A percentile compares a stretch with the other conserved stretches of the same genome.
Evolutionary conservation across 2,888 invertebrate genomes (phyloP).

Genomic region (Latrodectus hesperus): DNA sequence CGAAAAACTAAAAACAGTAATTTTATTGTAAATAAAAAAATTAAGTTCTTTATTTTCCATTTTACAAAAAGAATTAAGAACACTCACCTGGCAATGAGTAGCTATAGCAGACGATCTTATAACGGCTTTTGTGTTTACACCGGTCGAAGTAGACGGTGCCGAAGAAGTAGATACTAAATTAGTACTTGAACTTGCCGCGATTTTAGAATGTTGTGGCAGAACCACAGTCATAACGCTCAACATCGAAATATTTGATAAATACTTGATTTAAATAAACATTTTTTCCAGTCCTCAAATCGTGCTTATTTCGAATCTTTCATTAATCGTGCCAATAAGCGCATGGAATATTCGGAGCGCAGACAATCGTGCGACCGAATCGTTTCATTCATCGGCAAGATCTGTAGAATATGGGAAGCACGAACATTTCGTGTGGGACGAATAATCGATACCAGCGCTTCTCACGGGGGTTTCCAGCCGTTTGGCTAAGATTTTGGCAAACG

Average conservation of each 20-base stretch:
- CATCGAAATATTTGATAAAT: conserved; percentile 35
- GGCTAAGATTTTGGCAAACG: conserved; percentile 38
- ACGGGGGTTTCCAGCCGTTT: conserved; percentile 27
- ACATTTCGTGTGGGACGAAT: conserved; percentile 9
- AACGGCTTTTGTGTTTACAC: conserved; percentile 22
- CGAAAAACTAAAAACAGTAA: too few species aligned
- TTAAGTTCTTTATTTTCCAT: background rate
- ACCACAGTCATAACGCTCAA: conserved; percentile 68
- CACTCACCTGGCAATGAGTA: conserved; percentile 53
- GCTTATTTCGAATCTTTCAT: background rate
- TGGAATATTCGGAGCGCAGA: conserved; percentile 1
- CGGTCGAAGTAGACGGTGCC: conserved; percentile 20
- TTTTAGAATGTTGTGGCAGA: conserved; percentile 53
- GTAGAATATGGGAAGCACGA: conserved; percentile 3
- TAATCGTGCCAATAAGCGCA: background rate
- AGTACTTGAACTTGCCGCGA: conserved; percentile 32
- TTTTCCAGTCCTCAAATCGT: background rate
- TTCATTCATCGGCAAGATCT: background rate
- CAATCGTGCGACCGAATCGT: background rate
- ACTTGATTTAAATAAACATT: conserved; percentile 10
- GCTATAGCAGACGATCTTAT: conserved; percentile 20
- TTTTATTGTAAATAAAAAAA: background rate
- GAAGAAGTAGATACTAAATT: conserved; percentile 7
- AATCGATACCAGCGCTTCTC: conserved; percentile 37
- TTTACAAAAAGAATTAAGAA: background rate